phyloP scores from a whole-genome alignment of 2,888 invertebrate genomes.

The Pachymerium ferrugineum region DNA sequence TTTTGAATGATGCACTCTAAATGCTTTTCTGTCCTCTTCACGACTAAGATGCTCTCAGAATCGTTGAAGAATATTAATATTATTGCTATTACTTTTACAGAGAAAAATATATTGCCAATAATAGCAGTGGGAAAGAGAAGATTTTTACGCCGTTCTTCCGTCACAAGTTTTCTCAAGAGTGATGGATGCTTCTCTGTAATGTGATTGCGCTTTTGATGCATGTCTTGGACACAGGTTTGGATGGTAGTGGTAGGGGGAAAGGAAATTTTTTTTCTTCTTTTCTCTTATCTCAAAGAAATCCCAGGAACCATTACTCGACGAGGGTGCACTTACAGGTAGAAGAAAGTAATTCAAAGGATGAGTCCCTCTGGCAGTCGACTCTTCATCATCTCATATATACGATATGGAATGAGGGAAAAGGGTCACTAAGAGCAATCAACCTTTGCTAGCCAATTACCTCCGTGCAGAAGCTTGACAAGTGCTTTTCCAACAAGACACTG shows the following conservation, averaged over 20 bases:
- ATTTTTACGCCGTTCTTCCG: no score
- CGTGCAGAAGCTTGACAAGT: conserved; percentile 2
- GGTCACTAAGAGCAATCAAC: conserved; percentile 23
- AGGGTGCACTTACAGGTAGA: conserved; percentile 23
- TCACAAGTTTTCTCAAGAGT: neutral
- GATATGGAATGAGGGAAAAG: conserved; percentile 27
- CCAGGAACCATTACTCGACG: conserved; percentile 2
- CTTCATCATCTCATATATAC: conserved; percentile 18
- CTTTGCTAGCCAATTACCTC: conserved; percentile 21
- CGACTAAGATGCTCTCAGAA: no score
- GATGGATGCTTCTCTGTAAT: conserved; percentile 1
- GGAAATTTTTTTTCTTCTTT: neutral
- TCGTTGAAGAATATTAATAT: no score
- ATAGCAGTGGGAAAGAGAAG: neutral
- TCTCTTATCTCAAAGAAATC: conserved; percentile 13
- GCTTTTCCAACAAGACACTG: conserved; percentile 11
- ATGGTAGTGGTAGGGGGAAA: neutral
- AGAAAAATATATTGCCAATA: no score
- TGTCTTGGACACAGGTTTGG: conserved; percentile 6
- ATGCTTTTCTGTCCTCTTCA: no score
- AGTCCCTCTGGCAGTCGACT: conserved; percentile 20
- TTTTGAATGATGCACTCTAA: no score
- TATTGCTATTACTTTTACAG: no score
- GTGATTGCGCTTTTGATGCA: conserved; percentile 22
- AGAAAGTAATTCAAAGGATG: conserved; percentile 26